Base-by-base conservation (phyloP, 2,888 invertebrate species). In the Pristionchus exspectatus region DNA sequence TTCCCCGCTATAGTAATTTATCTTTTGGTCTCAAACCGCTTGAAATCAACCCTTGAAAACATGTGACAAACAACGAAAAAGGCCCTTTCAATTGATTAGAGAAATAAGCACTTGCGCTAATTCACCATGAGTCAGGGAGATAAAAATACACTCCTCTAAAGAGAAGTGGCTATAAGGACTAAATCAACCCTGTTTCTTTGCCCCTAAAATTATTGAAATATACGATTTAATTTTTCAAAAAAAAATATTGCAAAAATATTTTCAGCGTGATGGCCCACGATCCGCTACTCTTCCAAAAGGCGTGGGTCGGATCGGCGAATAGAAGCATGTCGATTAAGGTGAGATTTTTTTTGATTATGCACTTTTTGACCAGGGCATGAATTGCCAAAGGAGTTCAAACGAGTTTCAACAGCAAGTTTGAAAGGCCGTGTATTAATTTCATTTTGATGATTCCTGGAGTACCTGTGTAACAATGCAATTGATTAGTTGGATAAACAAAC, bases 291-390 rank as follows among this genome's bases (percentile, higher is more conserved):
- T 93, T 93, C 90, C 90, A 90, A 77, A 92, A 90, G 85, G 92
- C 92, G 30, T 93, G 92, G 93, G 91, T 92, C 77, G 91, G 91
- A 33, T 93, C 93, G 30, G 92, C 93, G 7, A 91, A 90, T 27
- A 89, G 92, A 3, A 92, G 92, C 81, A 92, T 91, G 85, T 92
- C 92, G 38, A 92, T 93, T 66, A 93, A 93, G 90, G 92, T 91
- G 27, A 27, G 77, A 27, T 30, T 3, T 24, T 16, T 10, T n/a
- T n/a, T n/a, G n/a, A n/a, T n/a, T n/a, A n/a, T n/a, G n/a, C n/a
- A n/a, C n/a, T n/a, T n/a, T n/a, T n/a, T n/a, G n/a, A n/a, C n/a
- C n/a, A n/a, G n/a, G n/a, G n/a, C n/a, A n/a, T n/a, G n/a, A n/a
- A n/a, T n/a, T n/a, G n/a, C n/a, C 44, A 3, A 44, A 44, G 3